Base-by-base conservation (phyloP, 2,113 vertebrate genomes). In the Sander vitreus region DNA sequence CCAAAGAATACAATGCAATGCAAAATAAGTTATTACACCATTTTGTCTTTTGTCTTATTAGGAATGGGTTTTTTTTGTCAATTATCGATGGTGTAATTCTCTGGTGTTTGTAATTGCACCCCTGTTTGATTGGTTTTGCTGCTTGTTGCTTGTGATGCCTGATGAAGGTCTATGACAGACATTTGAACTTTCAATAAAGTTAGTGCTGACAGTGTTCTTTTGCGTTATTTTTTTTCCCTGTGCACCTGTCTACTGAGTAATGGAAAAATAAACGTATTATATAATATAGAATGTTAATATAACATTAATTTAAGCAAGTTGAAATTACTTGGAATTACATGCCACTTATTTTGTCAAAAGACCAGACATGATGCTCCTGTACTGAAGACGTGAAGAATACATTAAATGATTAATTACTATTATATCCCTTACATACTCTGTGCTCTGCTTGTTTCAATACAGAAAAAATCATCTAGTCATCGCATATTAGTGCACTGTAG, bases 381-480 rank as follows among this genome's bases (percentile, higher is more conserved):
- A 4, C 63, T 48, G 3, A 70, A 25, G 25, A 67, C 0, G 23
- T 48, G 18, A 55, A 48, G 4, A n/a, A 25, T 3, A 59, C 43
- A 45, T 43, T 15, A 16, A 19, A 45, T 19, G 3, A 66, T 67
- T 27, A 36, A 76, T 36, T 65, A 33, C 23, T n/a, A 73, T 73
- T 1, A 5, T 1, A 51, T 43, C 57, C 0, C 23, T 23, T 10
- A 43, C 27, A 65, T 27, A 21, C 36, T 50, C 30, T 30, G 25
- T 39, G 14, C 45, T 69, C 6, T 47, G 23, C 43, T 64, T 16
- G 27, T 80, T 74, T 81, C 36, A 64, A 47, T 30, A 47, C 66
- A 77, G 2, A n/a, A 0, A 25, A 73, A 83, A 68, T 15, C 45
- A 67, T 54, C 12, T 66, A 53, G 47, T 85, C 76, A 70, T 62